phyloP scores from a whole-genome alignment of 2,888 invertebrate genomes.

The Chymomyza caudatula region DNA sequence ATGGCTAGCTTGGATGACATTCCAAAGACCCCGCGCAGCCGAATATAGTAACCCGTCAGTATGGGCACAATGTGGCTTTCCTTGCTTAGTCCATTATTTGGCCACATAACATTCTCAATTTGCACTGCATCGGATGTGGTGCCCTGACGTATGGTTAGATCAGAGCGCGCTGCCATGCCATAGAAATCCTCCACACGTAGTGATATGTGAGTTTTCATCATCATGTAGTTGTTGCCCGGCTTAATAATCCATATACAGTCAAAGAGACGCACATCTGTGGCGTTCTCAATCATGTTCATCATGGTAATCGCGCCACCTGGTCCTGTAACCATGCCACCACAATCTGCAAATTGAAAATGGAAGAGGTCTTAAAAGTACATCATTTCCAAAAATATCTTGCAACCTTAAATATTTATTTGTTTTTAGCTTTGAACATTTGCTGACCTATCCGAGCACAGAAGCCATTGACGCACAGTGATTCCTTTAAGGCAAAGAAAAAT shows the following conservation, averaged over 20 bases:
- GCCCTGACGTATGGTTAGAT: conserved; percentile 83
- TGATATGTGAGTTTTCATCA: conserved; percentile 84
- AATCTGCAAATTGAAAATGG: conserved; percentile 79
- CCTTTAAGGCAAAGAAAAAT: no score
- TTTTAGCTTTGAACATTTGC: no score
- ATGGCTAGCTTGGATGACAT: conserved; percentile 83
- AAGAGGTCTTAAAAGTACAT: no score
- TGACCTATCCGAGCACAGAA: no score
- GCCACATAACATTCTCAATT: conserved; percentile 81
- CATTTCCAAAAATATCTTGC: no score
- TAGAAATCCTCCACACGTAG: conserved; percentile 81
- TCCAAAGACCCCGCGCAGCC: conserved; percentile 83
- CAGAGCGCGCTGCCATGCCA: conserved; percentile 82
- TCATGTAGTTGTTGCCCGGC: conserved; percentile 82
- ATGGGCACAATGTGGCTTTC: conserved; percentile 83
- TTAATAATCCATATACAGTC: conserved; percentile 87
- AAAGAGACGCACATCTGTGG: conserved; percentile 80
- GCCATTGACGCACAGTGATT: no score
- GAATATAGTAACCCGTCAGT: conserved; percentile 84
- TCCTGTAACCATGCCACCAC: conserved; percentile 85
- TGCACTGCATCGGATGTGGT: conserved; percentile 82
- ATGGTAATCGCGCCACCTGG: conserved; percentile 86
- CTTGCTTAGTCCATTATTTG: conserved; percentile 77
- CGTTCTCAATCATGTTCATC: conserved; percentile 85
- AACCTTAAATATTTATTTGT: no score